Evolutionary conservation across 2,888 invertebrate genomes (phyloP), one percentile per base, ranked within the genome.

Genomic region (Cephus pygmeus): DNA sequence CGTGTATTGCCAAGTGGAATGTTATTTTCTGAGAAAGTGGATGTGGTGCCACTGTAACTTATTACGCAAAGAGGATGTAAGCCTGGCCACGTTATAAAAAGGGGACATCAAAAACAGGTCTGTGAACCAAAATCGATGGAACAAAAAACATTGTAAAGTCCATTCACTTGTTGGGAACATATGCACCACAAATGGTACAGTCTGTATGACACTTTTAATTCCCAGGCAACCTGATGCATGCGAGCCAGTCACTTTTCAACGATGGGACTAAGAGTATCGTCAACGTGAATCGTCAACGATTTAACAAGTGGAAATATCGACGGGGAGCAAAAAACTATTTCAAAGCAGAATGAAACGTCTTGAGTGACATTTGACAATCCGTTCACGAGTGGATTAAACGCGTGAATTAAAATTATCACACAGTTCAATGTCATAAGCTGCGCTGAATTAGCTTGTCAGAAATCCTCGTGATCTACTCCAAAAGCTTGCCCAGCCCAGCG

Each of bases 131-230:
- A 71, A 71, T 31, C 68, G 30, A 56, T 35, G 30, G 34, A 68
- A 34, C 34, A 76, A 78, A 78, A 76, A 78, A 73, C 35, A 34
- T 30, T 71, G n/a, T 23, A 34, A 31, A 71, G 33, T 71, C 31
- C 31, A 71, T 71, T 71, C 71, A 71, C 71, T 71, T 71, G 33
- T 31, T 34, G 71, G 33, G 71, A 85, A 85, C 90, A 89, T 83
- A 84, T 90, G 89, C 80, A 79, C 69, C 77, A 80, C 89, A 89
- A 89, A 86, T 88, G 89, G 82, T 81, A 76, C 78, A 78, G 75
- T 78, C 75, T 69, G 36, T n/a, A 73, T 33, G 34, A 71, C 34
- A 69, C 77, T 75, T 12, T 78, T 76, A 71, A 78, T 82, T 79
- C 81, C 73, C 80, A 78, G 82, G 81, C 83, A 85, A 87, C 82